Conservation (phyloP, 2,113 vertebrate genomes). For the Dicrurus megarhynchus region DNA sequence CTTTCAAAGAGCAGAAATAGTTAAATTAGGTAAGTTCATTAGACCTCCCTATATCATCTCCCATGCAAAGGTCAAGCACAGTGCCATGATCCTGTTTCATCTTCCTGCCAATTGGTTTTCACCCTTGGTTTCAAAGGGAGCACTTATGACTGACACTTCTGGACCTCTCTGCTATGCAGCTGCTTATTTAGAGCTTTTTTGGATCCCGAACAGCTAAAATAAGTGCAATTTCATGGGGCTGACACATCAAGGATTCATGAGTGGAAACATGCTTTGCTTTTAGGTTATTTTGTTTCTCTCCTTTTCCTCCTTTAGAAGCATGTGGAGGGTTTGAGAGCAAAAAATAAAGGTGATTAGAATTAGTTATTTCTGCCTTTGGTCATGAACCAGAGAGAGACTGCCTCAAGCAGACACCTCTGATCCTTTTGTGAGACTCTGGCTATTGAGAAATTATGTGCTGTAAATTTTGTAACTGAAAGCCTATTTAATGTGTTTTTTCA, state of each 20-base stretch:
- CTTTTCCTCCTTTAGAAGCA: neutral
- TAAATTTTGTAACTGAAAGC: conserved; percentile 53
- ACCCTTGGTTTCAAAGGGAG: conserved; percentile 68
- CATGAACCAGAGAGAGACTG: neutral
- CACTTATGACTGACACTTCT: conserved; percentile 63
- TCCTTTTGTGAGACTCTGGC: neutral
- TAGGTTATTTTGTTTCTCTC: neutral
- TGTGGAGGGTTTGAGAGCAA: neutral
- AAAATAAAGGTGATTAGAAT: neutral
- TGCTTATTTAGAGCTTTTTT: conserved; percentile 71
- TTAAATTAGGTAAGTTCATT: conserved; percentile 64
- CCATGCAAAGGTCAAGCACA: conserved; percentile 64
- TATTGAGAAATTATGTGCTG: conserved; percentile 36
- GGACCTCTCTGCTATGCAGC: conserved; percentile 65
- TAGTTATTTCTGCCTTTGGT: conserved; percentile 6
- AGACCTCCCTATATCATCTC: conserved; percentile 30
- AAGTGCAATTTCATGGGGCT: conserved; percentile 37
- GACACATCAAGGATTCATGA: conserved; percentile 51
- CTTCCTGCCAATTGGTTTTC: conserved; percentile 73
- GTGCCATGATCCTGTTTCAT: conserved; percentile 65
- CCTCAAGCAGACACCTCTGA: neutral
- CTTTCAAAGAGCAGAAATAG: conserved; percentile 41
- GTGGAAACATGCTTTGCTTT: neutral
- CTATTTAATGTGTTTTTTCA: conserved; percentile 51
- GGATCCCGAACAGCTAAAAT: conserved; percentile 51